Evolutionary conservation across 2,797 vertebrate species (phyloP), one percentile per base, ranked within the genome.

Genomic region (Tarsius wallacei): DNA sequence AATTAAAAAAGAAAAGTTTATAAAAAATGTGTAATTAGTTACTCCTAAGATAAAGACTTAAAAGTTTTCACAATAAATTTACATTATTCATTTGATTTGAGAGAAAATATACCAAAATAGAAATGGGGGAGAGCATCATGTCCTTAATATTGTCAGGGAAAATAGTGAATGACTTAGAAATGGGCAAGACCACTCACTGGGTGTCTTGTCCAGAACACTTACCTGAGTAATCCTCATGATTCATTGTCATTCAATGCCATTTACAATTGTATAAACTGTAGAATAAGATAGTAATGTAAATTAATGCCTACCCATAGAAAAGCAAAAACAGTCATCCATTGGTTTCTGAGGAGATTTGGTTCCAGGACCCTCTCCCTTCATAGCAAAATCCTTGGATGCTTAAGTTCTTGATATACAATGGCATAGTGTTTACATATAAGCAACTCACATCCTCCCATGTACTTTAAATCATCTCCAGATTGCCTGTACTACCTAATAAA

Each of bases 181-280:
- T 42, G 1, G 8, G 12, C 51, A 88, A 88, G 36, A 74, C 66
- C 28, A 53, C 33, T 76, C 12, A 42, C 49, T 42, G 4, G 42
- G 42, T 42, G 42, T 42, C 42, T 66, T 93, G 19, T 71, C 7
- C 10, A 59, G 14, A 78, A 28, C 8, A 21, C 7, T 83, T 16
- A 42, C 82, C 63, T n/a, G 7, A 61, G 1, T 77, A 82, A 53
- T 59, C 42, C 77, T 24, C 5, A 47, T 13, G 51, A 94, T 91
- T 47, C 21, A 42, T 61, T 22, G 84, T 97, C 42, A 42, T 90
- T 80, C 28, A 93, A 89, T 26, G 42, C 22, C 87, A 47, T 59
- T 82, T 81, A 19, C 1, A 92, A 31, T 76, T 71, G 13, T 33
- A 68, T 5, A 73, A 77, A 47, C 59, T 90, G 70, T 47, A 77